Percentiles rank a stretch among this genome's conserved stretches.
phyloP scores from a whole-genome alignment of 2,797 vertebrate genomes.

The Percopsis omiscomaycus region DNA sequence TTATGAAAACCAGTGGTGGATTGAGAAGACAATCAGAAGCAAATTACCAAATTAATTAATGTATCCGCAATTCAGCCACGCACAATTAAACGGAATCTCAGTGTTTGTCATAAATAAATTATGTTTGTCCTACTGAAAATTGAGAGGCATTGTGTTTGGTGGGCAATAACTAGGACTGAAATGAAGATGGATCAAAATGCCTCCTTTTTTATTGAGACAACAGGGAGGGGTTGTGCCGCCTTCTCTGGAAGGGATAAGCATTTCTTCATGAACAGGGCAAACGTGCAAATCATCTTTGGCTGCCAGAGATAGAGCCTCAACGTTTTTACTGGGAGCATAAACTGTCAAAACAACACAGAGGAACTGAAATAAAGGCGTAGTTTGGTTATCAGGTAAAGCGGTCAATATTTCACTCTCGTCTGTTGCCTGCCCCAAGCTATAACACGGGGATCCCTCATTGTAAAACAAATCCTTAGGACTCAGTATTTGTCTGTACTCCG shows the following conservation, averaged over 20 bases:
- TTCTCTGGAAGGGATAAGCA: constrained; percentile 25
- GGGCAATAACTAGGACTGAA: constrained; percentile 22
- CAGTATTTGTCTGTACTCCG: not conserved
- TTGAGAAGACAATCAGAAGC: constrained; percentile 54
- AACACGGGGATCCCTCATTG: not conserved
- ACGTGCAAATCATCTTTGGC: constrained; percentile 52
- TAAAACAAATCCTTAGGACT: not conserved
- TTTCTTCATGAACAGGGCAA: constrained; percentile 32
- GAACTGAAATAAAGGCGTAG: constrained; percentile 45
- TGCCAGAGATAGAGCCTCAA: constrained; percentile 49
- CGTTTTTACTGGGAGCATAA: constrained; percentile 56
- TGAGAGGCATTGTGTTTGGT: constrained; percentile 23
- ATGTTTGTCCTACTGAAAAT: constrained; percentile 35
- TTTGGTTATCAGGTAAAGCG: constrained; percentile 34
- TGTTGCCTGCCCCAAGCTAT: constrained; percentile 24
- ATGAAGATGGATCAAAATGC: constrained; percentile 20
- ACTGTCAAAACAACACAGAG: constrained; percentile 41
- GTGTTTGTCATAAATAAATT: constrained; percentile 46
- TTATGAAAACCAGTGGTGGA: constrained; percentile 49
- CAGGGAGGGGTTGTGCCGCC: constrained; percentile 23
- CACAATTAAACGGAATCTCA: constrained; percentile 57
- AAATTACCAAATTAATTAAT: constrained; percentile 70
- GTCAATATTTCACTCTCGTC: constrained; percentile 48
- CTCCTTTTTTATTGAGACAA: constrained; percentile 29
- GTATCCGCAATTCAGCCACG: constrained; percentile 45